Evolutionary conservation across 1,140 invertebrate genomes (phyloP), one percentile per base, ranked within the genome.

Genomic region (Octopus bimaculoides): DNA sequence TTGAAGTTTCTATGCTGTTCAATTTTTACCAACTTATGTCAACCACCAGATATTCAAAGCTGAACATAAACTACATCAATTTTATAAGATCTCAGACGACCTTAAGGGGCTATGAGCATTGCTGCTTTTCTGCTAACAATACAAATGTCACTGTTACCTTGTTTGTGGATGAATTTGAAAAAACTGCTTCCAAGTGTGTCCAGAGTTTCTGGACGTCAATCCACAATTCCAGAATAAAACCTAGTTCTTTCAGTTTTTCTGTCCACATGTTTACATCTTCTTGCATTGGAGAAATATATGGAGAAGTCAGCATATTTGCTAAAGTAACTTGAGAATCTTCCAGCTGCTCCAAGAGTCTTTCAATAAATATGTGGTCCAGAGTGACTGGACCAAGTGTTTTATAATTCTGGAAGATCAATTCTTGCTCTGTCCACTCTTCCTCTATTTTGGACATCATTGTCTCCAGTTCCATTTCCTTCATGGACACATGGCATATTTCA

Each of bases 401-500:
- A 86, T 89, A 90, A 78, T 86, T 85, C 77, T 89, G 86, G 84
- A 91, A 91, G 53, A 85, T 86, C 10, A 91, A 82, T 20, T 90
- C 89, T 84, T 91, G 90, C 82, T 91, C 90, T n/a, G 88, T 90
- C 90, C 90, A 91, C 82, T 90, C 89, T 77, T 91, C 90, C 80
- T 90, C 89, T 53, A 89, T 91, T 71, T 87, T 82, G 71, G 88
- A 83, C 86, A 90, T 88, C 82, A 90, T 90, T 52, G 89, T 87
- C 81, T 90, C 89, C 20, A 90, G 83, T 79, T 91, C 89, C 54
- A 89, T 79, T 82, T 91, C 90, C 81, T 87, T 84, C 80, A 86
- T 86, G 52, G 90, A 89, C 77, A 86, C 85, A 52, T 82, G 83
- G 77, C 89, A 90, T 61, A 91, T 90, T 78, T 89, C 88, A 77